Conservation (phyloP, 1,140 invertebrate species). For the Heliconius melpomene region DNA sequence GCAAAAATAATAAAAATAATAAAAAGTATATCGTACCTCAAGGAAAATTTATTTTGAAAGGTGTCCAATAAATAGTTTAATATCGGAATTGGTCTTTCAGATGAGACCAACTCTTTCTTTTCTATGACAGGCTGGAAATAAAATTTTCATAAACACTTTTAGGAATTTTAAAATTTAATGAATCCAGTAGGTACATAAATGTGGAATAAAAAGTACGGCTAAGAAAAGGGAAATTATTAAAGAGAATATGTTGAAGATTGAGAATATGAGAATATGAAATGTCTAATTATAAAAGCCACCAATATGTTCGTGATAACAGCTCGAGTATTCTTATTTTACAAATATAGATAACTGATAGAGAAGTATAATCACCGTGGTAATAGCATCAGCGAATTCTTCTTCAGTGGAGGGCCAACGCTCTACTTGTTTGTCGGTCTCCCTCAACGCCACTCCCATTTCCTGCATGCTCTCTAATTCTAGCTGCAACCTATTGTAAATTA, state of each 20-base stretch:
- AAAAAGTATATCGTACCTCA: slow-evolving; percentile 45
- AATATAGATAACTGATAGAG: background rate
- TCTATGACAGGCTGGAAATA: slow-evolving; percentile 65
- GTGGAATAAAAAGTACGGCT: no score
- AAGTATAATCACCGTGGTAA: slow-evolving; percentile 58
- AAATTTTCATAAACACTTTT: no score
- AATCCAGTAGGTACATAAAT: no score
- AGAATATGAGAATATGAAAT: no score
- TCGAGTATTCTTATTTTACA: no score
- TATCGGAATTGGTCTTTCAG: slow-evolving; percentile 58
- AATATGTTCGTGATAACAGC: no score
- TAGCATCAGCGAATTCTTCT: slow-evolving; percentile 67
- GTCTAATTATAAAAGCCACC: no score
- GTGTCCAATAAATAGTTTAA: slow-evolving; percentile 64
- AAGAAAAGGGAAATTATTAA: no score
- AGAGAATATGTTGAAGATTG: no score
- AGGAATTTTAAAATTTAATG: no score
- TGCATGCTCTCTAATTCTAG: slow-evolving; percentile 62
- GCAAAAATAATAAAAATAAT: no score
- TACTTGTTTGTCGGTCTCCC: slow-evolving; percentile 43
- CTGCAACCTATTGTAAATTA: slow-evolving; percentile 43
- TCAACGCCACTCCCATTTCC: slow-evolving; percentile 52
- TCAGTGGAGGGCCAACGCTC: slow-evolving; percentile 62
- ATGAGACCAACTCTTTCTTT: slow-evolving; percentile 62
- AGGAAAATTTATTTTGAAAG: slow-evolving; percentile 58